Conservation (phyloP, 2,888 invertebrate species). For the Amaurobius ferox region DNA sequence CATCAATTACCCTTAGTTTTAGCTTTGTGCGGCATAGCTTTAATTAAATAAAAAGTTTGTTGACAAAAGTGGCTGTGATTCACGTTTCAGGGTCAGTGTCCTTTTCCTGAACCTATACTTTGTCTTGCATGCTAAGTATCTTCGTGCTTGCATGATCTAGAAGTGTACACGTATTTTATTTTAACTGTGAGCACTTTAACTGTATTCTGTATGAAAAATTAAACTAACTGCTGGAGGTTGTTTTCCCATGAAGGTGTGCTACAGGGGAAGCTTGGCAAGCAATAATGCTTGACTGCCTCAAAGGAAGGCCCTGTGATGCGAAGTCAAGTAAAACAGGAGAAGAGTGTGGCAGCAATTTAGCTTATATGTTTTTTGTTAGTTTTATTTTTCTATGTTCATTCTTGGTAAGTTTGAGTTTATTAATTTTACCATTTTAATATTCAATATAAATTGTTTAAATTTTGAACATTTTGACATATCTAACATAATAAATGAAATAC, state of each 20-base stretch:
- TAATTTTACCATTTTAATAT: background rate
- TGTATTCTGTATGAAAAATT: background rate
- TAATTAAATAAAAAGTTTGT: too few species aligned
- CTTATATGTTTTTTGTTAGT: slow-evolving; percentile 83
- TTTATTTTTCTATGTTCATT: slow-evolving; percentile 99
- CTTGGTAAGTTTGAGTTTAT: slow-evolving; percentile 84
- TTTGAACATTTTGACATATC: too few species aligned
- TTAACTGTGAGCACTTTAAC: background rate
- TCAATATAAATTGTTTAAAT: background rate
- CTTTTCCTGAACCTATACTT: slow-evolving; percentile 19
- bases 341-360: slow-evolving; percentile 95
- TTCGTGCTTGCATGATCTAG: slow-evolving; percentile 35
- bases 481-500: too few species aligned
- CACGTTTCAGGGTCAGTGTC: slow-evolving; percentile 71
- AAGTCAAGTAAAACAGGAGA: slow-evolving; percentile 84
- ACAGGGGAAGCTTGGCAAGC: slow-evolving; percentile 99
- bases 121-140: slow-evolving; percentile 21
- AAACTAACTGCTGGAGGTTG: slow-evolving; percentile 11
- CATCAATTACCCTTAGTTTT: too few species aligned
- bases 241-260: slow-evolving; percentile 87
- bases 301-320: slow-evolving; percentile 91
- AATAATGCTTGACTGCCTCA: slow-evolving; percentile 98
- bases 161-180: background rate
- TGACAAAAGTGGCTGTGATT: slow-evolving; percentile 50
- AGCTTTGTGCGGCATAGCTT: too few species aligned